phyloP scores from a whole-genome alignment of 2,113 vertebrate genomes.

The Rutilus rutilus region DNA sequence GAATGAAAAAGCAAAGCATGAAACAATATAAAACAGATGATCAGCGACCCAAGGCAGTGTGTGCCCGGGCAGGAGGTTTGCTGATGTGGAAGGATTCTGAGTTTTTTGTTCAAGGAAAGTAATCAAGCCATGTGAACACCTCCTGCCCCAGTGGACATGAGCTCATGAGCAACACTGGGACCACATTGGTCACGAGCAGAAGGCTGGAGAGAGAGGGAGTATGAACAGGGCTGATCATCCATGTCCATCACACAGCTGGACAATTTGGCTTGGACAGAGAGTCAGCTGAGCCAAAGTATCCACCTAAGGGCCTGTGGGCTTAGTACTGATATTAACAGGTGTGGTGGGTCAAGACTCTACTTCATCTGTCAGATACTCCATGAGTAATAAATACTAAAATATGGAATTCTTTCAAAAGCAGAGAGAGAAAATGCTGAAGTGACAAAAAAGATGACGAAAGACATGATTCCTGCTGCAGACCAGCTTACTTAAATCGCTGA shows the following conservation, averaged over 20 bases:
- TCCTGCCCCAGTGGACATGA: constrained; percentile 34
- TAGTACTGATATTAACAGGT: constrained; percentile 47
- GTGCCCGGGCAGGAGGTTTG: background rate
- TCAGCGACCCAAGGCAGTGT: background rate
- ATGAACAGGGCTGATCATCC: constrained; percentile 17
- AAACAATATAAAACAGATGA: constrained; percentile 32
- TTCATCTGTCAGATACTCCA: constrained; percentile 23
- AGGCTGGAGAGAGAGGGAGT: constrained; percentile 24
- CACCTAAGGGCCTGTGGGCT: constrained; percentile 42
- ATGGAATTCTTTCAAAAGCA: background rate
- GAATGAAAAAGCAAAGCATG: background rate
- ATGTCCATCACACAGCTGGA: constrained; percentile 58
- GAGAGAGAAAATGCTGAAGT: constrained; percentile 3
- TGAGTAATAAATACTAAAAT: background rate
- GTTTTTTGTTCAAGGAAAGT: constrained; percentile 33
- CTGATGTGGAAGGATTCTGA: constrained; percentile 15
- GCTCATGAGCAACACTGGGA: constrained; percentile 15
- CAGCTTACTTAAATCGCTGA: no score
- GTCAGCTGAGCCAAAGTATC: constrained; percentile 35
- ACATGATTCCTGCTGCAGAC: background rate
- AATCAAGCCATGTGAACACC: constrained; percentile 24
- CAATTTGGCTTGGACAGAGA: constrained; percentile 40
- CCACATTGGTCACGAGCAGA: background rate
- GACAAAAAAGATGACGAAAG: background rate
- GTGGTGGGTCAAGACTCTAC: constrained; percentile 47